Evolutionary conservation across 2,888 invertebrate genomes (phyloP).

Genomic region (Linyphia triangularis): DNA sequence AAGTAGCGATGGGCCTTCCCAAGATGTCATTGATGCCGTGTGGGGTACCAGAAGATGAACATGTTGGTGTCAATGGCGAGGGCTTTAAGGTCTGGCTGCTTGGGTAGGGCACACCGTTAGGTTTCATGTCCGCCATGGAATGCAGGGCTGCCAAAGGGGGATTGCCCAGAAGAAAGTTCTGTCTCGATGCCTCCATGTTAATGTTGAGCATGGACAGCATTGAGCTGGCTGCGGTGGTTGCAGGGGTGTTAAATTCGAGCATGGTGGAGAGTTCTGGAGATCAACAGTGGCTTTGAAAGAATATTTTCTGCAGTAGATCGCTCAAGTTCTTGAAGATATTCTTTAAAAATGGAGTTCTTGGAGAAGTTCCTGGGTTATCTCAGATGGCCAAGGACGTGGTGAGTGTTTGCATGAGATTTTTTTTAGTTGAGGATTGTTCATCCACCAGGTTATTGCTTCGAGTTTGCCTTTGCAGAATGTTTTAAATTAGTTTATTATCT

Average conservation of each 20-base stretch:
- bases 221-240: constrained; percentile 73
- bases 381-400: no score
- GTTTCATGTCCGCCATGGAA: constrained; percentile 76
- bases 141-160: constrained; percentile 76
- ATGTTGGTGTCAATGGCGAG: constrained; percentile 46
- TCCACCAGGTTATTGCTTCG: no score
- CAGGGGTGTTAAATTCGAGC: constrained; percentile 74
- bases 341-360: neutral
- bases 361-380: no score
- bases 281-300: no score
- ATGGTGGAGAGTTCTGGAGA: constrained; percentile 35
- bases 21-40: constrained; percentile 98
- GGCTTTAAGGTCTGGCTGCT: constrained; percentile 60
- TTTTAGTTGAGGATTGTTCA: no score
- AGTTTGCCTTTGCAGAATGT: no score
- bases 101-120: constrained; percentile 63
- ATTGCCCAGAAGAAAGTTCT: constrained; percentile 74
- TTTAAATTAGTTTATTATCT: no score
- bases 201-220: constrained; percentile 77
- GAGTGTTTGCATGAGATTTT: no score
- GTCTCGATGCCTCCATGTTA: constrained; percentile 76
- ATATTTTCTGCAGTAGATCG: no score
- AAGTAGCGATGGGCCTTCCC: constrained; percentile 86
- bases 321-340: no score
- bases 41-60: constrained; percentile 84